phyloP scores from a whole-genome alignment of 2,888 invertebrate genomes.

The Drosophila paucipuncta region DNA sequence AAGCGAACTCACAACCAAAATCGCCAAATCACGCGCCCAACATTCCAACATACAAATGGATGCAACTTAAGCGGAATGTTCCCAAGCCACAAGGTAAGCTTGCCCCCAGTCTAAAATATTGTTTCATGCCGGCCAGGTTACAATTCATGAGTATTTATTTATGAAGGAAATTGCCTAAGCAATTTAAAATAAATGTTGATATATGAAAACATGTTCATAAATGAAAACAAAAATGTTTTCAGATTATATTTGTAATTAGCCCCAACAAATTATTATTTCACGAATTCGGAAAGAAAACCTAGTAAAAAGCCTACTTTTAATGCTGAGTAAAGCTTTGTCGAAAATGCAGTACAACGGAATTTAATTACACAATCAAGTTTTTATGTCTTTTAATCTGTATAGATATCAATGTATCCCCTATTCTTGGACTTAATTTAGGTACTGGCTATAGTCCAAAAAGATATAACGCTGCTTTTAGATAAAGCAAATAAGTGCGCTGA shows the following conservation, averaged over 20 bases:
- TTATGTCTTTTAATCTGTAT: background rate
- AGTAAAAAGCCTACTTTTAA: background rate
- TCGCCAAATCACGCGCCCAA: constrained; percentile 83
- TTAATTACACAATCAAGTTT: background rate
- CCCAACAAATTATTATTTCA: background rate
- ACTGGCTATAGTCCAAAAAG: background rate
- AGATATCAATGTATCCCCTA: background rate
- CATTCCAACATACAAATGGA: constrained; percentile 98
- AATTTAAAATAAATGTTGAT: background rate
- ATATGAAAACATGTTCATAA: background rate
- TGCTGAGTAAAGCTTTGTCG: no score
- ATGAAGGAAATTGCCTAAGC: background rate
- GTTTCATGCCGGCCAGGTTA: background rate
- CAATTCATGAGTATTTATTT: background rate
- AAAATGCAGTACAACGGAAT: background rate
- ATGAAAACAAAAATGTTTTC: background rate
- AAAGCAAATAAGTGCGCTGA: background rate
- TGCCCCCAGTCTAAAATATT: background rate
- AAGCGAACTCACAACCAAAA: constrained; percentile 76
- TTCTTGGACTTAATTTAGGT: background rate
- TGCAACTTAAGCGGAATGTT: constrained; percentile 98
- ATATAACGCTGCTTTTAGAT: background rate
- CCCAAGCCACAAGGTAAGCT: constrained; percentile 95
- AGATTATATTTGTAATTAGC: background rate
- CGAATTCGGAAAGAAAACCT: background rate